These are phyloP conservation scores for Hypomecis atomaria DNA, from an alignment of 2,888 invertebrate genomes.

Conservation along the genomic window DNA sequence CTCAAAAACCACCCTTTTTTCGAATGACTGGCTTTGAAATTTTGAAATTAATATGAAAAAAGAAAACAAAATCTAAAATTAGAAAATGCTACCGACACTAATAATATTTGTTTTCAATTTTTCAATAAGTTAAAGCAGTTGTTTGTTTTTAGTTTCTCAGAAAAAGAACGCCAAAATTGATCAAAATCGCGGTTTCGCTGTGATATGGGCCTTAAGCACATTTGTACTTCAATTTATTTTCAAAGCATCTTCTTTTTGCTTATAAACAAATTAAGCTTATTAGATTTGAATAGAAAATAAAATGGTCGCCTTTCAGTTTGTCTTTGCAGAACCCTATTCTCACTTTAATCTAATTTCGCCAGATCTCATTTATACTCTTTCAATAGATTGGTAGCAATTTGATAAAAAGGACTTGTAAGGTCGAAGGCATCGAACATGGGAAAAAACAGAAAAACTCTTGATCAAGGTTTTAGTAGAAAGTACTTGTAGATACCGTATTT, in stretches of 20 bases:
- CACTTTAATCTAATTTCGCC: constrained; percentile 2
- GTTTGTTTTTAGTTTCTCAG: no score
- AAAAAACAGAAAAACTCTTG: no score
- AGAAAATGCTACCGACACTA: no score
- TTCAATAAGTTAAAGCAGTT: no score
- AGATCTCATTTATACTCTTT: neutral
- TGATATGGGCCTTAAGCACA: no score
- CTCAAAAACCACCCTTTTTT: no score
- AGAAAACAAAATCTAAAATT: no score
- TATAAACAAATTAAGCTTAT: neutral
- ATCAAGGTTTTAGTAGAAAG: neutral
- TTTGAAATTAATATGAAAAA: no score
- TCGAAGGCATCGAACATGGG: neutral
- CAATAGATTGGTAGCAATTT: constrained; percentile 12
- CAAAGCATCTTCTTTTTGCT: neutral
- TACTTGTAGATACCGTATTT: neutral
- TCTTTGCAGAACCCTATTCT: neutral
- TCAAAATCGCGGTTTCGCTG: no score
- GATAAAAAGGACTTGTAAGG: constrained; percentile 10
- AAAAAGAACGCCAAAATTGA: no score
- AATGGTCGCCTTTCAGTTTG: neutral
- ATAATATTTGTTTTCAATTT: no score
- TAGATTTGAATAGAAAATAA: constrained; percentile 7
- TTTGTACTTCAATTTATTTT: neutral
- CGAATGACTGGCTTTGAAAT: no score